Evolutionary conservation across 2,113 vertebrate species (phyloP).

Genomic region (Physeter macrocephalus): DNA sequence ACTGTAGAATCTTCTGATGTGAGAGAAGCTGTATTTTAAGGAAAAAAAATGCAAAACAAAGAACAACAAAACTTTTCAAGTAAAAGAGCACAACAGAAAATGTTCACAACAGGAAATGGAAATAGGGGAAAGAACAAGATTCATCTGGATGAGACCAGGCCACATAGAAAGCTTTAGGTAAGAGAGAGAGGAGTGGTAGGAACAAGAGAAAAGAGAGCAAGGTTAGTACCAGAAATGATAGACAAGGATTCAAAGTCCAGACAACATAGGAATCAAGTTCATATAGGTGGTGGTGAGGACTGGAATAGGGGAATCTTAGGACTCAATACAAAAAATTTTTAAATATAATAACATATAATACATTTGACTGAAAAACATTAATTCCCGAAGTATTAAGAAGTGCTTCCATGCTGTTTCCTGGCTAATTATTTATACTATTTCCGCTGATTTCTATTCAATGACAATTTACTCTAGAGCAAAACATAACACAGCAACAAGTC

Average conservation of each 20-base stretch:
- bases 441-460: neutral
- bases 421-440: neutral
- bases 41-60: neutral
- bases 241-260: neutral
- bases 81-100: neutral
- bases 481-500: neutral
- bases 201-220: neutral
- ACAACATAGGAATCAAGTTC: neutral
- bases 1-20: neutral
- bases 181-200: neutral
- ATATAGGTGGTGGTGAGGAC: neutral
- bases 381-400: neutral
- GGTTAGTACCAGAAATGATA: neutral
- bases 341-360: neutral
- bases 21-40: neutral
- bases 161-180: neutral
- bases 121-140: neutral
- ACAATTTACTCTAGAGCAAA: conserved; percentile 29
- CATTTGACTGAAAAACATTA: conserved; percentile 4
- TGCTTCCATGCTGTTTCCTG: neutral
- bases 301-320: neutral
- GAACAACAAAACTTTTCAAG: neutral
- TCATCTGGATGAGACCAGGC: neutral
- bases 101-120: neutral
- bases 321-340: neutral